A percentile compares a stretch with the other conserved stretches of the same genome.
Evolutionary conservation across 2,113 vertebrate species (phyloP).

Genomic region (Lasiurus borealis): DNA sequence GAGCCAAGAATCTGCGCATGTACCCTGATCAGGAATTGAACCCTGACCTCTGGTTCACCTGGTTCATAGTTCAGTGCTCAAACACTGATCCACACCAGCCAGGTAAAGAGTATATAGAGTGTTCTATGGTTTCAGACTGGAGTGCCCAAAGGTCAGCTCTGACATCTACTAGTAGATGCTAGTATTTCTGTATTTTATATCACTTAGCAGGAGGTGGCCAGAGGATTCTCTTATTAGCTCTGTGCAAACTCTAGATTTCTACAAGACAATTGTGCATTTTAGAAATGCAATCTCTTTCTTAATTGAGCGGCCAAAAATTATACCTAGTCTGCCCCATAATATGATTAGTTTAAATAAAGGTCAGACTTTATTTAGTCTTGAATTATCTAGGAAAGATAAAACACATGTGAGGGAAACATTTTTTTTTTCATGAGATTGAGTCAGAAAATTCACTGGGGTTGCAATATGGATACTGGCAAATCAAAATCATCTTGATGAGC

Average conservation of each 20-base stretch:
- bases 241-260: not conserved
- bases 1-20: too few relatives aligned
- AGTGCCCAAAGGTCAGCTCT: not conserved
- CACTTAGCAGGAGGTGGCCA: not conserved
- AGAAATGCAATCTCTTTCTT: not conserved
- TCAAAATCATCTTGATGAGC: not conserved
- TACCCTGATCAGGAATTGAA: too few relatives aligned
- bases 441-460: not conserved
- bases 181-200: not conserved
- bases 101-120: not conserved
- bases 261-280: not conserved
- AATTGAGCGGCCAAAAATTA: not conserved
- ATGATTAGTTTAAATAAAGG: not conserved
- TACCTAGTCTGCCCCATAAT: not conserved
- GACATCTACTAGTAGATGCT: not conserved
- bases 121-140: not conserved
- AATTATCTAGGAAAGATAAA: slow-evolving; percentile 16
- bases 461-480: not conserved
- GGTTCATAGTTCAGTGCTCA: too few relatives aligned
- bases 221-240: not conserved
- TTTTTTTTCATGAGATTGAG: not conserved
- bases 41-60: too few relatives aligned
- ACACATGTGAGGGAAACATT: not conserved
- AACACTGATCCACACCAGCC: too few relatives aligned
- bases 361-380: not conserved